Evolutionary conservation across 1,140 invertebrate species (phyloP), one percentile per base, ranked within the genome.

Genomic region (Teleogryllus occipitalis): DNA sequence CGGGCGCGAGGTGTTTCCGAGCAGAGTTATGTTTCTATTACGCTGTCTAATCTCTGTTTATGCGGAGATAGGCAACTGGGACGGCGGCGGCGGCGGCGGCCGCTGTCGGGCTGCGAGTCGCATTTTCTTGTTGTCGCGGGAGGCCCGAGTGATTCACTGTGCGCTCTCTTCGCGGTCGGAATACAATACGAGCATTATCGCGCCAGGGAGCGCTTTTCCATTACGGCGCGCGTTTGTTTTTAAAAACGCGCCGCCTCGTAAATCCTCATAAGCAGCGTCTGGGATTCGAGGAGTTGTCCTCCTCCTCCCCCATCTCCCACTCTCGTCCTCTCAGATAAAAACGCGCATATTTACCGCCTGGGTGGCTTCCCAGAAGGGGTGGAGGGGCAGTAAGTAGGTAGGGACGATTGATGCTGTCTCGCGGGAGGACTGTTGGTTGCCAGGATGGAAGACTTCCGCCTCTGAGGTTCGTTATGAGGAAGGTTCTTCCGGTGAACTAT

Each of bases 111-210:
- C 27, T 1, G 27, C 27, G 27, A 39, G 27, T 65, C 54, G 18
- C 54, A 65, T 14, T 65, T 65, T 65, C 54, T 65, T 65, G 10
- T 65, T 65, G 54, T 65, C 18, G 54, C 54, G 54, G 0, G 0
- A 65, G 10, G 54, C 10, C 7, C 54, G 7, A 18, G 18, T 65
- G 54, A 65, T 65, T 65, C 54, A 65, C 54, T 10, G 18, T 1
- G 18, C 10, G 54, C 54, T 2, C 18, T 7, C 1, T 5, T 39
- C 18, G 54, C 18, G 27, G 54, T 65, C 54, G 54, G 54, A 65
- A 65, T 65, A 65, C 54, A 65, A 65, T 65, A 65, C 54, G 54
- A 65, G 54, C 54, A 65, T 65, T 65, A 65, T 65, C 54, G 54
- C 18, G 54, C 1, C 54, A 65, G 54, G 10, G 54, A 10, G 54